Evolutionary conservation across 2,797 vertebrate species (phyloP).

Genomic region (Myotis myotis): DNA sequence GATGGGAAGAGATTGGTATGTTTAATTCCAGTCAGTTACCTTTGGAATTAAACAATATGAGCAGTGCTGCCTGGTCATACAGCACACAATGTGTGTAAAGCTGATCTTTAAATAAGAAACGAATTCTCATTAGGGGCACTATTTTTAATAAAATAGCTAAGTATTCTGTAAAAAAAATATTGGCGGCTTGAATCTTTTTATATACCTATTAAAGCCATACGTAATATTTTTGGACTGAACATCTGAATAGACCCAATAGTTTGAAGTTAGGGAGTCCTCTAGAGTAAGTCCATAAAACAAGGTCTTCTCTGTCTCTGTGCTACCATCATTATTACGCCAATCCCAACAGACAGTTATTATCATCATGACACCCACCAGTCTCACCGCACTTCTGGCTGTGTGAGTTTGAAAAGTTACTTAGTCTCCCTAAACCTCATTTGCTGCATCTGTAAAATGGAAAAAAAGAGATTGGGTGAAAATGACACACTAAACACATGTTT

Average conservation of each 20-base stretch:
- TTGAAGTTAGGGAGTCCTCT: not conserved
- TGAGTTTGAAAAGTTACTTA: not conserved
- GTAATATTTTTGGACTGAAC: conserved; percentile 33
- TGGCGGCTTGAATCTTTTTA: not conserved
- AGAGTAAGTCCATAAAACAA: not conserved
- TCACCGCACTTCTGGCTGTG: not conserved
- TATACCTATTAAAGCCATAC: not conserved
- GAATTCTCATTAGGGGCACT: not conserved
- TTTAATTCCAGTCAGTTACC: conserved; percentile 29
- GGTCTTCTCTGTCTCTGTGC: not conserved
- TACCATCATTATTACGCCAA: not conserved
- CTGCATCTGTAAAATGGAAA: not conserved
- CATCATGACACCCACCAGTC: not conserved
- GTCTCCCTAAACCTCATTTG: not conserved
- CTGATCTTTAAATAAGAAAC: not conserved
- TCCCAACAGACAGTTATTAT: not conserved
- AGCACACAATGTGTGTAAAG: not conserved
- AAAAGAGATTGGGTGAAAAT: not conserved
- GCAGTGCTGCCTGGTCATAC: not conserved
- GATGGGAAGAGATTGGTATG: not conserved
- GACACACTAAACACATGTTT: not conserved
- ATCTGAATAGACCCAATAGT: not conserved
- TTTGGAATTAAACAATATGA: not conserved
- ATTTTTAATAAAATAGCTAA: conserved; percentile 42
- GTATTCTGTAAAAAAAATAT: conserved; percentile 10